phyloP scores from a whole-genome alignment of 2,888 invertebrate genomes.

The Andrena bucephala region DNA sequence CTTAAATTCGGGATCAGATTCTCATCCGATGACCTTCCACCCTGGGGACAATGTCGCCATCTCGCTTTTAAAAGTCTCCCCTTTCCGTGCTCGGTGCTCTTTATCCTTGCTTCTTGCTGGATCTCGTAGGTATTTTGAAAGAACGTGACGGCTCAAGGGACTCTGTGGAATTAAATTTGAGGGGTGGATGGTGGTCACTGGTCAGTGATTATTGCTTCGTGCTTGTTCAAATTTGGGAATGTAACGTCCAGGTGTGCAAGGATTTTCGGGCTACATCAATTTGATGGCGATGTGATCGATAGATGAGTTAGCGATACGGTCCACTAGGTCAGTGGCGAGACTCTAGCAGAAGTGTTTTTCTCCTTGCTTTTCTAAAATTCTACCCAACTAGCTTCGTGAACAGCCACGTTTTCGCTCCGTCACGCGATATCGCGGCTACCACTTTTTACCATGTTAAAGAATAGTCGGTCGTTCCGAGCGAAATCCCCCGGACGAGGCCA shows the following conservation, averaged over 20 bases:
- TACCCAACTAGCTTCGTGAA: background rate
- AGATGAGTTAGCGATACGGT: background rate
- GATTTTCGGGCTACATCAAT: too few relatives aligned
- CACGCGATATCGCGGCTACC: slow-evolving; percentile 39
- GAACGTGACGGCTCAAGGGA: slow-evolving; percentile 9
- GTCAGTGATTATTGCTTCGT: background rate
- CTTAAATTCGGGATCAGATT: slow-evolving; percentile 48
- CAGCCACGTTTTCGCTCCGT: slow-evolving; percentile 30
- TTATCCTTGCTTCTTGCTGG: background rate
- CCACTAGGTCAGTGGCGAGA: background rate
- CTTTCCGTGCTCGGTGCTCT: background rate
- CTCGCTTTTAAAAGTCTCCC: slow-evolving; percentile 17
- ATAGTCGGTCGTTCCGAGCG: slow-evolving; percentile 36
- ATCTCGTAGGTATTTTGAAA: background rate
- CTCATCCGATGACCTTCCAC: slow-evolving; percentile 29
- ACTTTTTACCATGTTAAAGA: slow-evolving; percentile 51
- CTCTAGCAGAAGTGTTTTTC: background rate
- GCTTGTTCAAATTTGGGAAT: background rate
- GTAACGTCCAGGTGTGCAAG: too few relatives aligned
- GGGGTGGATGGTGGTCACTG: background rate
- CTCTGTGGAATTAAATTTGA: slow-evolving; percentile 8
- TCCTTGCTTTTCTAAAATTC: slow-evolving; percentile 28
- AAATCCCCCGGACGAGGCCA: slow-evolving; percentile 37
- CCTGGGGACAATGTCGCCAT: slow-evolving; percentile 28
- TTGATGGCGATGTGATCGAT: background rate